Evolutionary conservation across 2,113 vertebrate species (phyloP), one percentile per base, ranked within the genome.

Genomic region (Hylia prasina): DNA sequence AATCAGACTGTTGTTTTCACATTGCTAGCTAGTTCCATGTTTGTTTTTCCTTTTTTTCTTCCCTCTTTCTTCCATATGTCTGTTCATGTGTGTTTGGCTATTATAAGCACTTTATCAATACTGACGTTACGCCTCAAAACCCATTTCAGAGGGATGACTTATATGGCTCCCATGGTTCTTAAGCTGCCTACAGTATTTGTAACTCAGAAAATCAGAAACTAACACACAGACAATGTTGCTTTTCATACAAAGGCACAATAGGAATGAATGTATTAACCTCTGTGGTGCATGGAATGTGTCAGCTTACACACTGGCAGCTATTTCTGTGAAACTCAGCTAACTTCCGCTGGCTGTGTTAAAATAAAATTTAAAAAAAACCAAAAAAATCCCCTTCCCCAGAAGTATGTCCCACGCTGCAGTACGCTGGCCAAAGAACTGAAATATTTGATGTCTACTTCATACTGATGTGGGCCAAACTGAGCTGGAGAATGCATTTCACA

Each of bases 251-350:
- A 97, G 88, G 79, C 68, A 93, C 95, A 97, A 96, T 89, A 89
- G 92, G 85, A 95, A 91, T 76, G 96, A 95, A 95, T 95, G 90
- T 86, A 96, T 97, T 97, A 97, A 97, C 97, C 94, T 96, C 94
- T 90, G 92, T 61, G 90, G 95, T 89, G 87, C 90, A 95, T 37
- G 93, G 92, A 96, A 96, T 93, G 93, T 95, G 93, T 97, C 95
- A 93, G 84, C 82, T 93, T 96, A 96, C 89, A 97, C 92, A 97
- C 82, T 96, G 95, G 92, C 96, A 94, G 87, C 86, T 90, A 94
- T 93, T 97, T 90, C 87, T 93, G 82, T 60, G 84, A 86, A 94
- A 95, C 96, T 94, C 94, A 28, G 90, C 90, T 94, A 82, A 95
- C 96, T 97, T 94, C 93, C 71, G 39, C 73, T 87, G 90, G 80